These are phyloP conservation scores for Coccyzus lansbergi DNA, from an alignment of 2,797 vertebrate genomes.

Conservation along the genomic window DNA sequence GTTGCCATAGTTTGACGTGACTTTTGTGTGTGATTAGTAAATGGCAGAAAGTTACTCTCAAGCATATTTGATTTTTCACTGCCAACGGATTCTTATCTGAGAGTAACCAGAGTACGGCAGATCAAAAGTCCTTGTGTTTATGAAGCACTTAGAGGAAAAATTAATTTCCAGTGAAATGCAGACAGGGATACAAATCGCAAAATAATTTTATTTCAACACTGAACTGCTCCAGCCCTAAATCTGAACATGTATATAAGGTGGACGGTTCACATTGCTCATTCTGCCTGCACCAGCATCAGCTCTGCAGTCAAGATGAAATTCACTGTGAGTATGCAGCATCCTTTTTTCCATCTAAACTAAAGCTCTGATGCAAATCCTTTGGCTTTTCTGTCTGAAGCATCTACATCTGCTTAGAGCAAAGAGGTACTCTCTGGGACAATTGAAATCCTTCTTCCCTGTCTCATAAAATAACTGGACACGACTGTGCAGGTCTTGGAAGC, in stretches of 20 bases:
- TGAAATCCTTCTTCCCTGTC: too few species aligned
- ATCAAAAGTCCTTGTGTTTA: background rate
- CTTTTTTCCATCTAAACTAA: background rate
- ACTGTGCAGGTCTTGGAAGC: background rate
- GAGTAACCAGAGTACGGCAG: background rate
- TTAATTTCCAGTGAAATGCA: background rate
- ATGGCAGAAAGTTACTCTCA: constrained; percentile 30
- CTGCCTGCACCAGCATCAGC: background rate
- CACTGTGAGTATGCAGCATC: constrained; percentile 60
- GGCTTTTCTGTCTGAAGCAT: background rate
- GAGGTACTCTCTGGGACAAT: too few species aligned
- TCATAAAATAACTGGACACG: too few species aligned
- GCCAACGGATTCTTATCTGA: constrained; percentile 27
- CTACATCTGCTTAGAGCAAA: background rate
- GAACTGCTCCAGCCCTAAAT: constrained; percentile 19
- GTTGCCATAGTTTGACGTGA: background rate
- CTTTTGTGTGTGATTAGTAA: background rate
- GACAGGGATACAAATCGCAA: background rate
- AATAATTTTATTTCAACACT: constrained; percentile 29
- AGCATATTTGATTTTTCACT: background rate
- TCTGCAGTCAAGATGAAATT: constrained; percentile 67
- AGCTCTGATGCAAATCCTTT: background rate
- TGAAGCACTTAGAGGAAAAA: background rate
- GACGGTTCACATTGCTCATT: background rate
- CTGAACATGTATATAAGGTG: constrained; percentile 58